Evolutionary conservation across 2,113 vertebrate genomes (phyloP), one percentile per base, ranked within the genome.

Genomic region (Sitta europaea): DNA sequence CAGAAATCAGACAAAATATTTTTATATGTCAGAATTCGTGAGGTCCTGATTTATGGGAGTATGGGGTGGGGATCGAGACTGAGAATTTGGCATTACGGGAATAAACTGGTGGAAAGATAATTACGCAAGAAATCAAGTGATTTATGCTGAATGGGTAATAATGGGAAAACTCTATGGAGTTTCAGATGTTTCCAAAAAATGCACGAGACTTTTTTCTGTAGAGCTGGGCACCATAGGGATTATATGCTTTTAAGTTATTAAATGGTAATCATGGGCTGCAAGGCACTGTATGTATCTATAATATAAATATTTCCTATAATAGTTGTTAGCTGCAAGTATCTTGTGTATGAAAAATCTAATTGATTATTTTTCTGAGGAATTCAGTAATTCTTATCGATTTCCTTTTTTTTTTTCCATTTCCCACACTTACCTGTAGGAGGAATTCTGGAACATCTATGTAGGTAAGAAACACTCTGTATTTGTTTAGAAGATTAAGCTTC

Each of bases 391-490:
- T 40, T 29, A 67, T 31, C 76, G 80, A 29, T 86, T 57, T 94
- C 31, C 63, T 94, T 89, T 91, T 92, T 19, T 92, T 19, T 88
- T 66, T 86, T 94, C 88, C 42, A 78, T 88, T 61, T 79, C 53
- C 87, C 86, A 66, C 38, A 73, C 29, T 38, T 77, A 51, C 38
- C 43, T 83, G 25, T 97, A 99, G 99, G 70, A 97, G 36, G 98
- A 98, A 94, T 99, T 99, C 97, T 99, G 99, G 99, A 98, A 96
- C 85, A 38, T 73, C 89, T 99, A 99, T 36, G 2, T 92, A 59
- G 99, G 99, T 99, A 98, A 99, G 98, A 81, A 85, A 76, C 53
- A 17, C 29, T 78, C 55, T 42, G 22, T 4, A 0, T 73, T 88
- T 83, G 55, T 83, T 86, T 50, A 73, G 16, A 86, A 35, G 61